A percentile compares a stretch with the other conserved stretches of the same genome.
Conservation (phyloP, 2,888 invertebrate genomes). For the Noctua janthina region DNA sequence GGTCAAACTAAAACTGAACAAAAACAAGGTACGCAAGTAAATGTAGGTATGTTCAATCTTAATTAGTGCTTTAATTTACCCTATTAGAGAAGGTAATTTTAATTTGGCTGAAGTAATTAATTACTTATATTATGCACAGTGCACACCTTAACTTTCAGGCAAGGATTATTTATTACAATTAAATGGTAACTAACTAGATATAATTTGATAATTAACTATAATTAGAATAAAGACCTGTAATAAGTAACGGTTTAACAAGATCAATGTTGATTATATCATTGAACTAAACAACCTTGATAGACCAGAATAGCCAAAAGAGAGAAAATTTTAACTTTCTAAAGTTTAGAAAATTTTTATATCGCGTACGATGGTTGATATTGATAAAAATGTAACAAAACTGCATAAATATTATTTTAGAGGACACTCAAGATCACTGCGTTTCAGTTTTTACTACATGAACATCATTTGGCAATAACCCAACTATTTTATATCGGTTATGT, state of each 20-base stretch:
- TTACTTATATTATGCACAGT: constrained; percentile 16
- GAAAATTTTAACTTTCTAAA: constrained; percentile 19
- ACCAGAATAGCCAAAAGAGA: constrained; percentile 3
- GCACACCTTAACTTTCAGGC: constrained; percentile 32
- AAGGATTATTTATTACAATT: constrained; percentile 10
- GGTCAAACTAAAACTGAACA: constrained; percentile 45
- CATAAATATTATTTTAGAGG: constrained; percentile 36
- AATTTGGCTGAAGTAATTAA: constrained; percentile 41
- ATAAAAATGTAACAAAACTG: constrained; percentile 12
- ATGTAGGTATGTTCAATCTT: constrained; percentile 29
- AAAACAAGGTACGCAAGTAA: constrained; percentile 31
- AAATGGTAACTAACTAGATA: constrained; percentile 16
- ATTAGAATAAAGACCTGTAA: constrained; percentile 1
- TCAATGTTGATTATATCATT: constrained; percentile 1
- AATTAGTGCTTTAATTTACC: constrained; percentile 46
- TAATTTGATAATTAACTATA: background rate
- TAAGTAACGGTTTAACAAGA: constrained; percentile 17
- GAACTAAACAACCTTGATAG: constrained; percentile 3
- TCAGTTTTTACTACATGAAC: constrained; percentile 26
- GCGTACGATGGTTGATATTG: background rate
- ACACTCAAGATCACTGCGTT: constrained; percentile 55
- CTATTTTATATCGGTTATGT: constrained; percentile 49
- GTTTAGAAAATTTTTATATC: background rate
- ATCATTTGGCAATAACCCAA: constrained; percentile 65
- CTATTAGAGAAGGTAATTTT: constrained; percentile 27